Percentiles rank a stretch among this genome's conserved stretches.
Conservation (phyloP, 2,113 vertebrate genomes). For the Acanthochromis polyacanthus region DNA sequence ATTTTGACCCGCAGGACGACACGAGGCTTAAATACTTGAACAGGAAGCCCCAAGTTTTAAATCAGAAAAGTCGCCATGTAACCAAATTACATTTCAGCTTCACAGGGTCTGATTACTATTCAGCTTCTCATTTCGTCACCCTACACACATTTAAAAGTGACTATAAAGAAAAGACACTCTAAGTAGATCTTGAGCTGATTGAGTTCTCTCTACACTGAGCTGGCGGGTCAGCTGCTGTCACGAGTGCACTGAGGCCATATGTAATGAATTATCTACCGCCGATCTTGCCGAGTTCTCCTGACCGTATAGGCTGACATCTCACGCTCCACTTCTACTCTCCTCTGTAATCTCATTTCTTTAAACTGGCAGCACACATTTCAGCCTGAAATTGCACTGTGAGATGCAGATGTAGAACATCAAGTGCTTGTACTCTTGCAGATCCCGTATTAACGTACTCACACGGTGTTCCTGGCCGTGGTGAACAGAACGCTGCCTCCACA, state of each 20-base stretch:
- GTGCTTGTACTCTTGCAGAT: conserved; percentile 8
- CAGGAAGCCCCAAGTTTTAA: too few species aligned
- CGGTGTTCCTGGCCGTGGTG: conserved; percentile 31
- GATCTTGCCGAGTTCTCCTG: conserved; percentile 24
- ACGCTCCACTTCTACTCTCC: not conserved
- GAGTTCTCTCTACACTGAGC: conserved; percentile 3
- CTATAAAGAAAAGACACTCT: not conserved
- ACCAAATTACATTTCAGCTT: not conserved
- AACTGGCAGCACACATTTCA: not conserved
- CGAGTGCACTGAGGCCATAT: conserved; percentile 17
- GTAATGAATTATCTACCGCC: conserved; percentile 35
- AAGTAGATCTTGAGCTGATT: not conserved
- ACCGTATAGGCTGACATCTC: conserved; percentile 23
- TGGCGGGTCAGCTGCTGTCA: conserved; percentile 7
- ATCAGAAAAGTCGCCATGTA: too few species aligned
- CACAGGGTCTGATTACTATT: not conserved
- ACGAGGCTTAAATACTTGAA: too few species aligned
- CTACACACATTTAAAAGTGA: not conserved
- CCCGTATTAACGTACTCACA: conserved; percentile 11
- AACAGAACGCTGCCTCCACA: conserved; percentile 17
- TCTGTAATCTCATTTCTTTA: conserved; percentile 10
- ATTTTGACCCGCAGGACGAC: too few species aligned
- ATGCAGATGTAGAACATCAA: conserved; percentile 2
- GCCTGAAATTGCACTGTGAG: not conserved
- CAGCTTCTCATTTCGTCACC: conserved; percentile 18